Evolutionary conservation across 2,797 vertebrate species (phyloP).

Genomic region (Betta splendens): DNA sequence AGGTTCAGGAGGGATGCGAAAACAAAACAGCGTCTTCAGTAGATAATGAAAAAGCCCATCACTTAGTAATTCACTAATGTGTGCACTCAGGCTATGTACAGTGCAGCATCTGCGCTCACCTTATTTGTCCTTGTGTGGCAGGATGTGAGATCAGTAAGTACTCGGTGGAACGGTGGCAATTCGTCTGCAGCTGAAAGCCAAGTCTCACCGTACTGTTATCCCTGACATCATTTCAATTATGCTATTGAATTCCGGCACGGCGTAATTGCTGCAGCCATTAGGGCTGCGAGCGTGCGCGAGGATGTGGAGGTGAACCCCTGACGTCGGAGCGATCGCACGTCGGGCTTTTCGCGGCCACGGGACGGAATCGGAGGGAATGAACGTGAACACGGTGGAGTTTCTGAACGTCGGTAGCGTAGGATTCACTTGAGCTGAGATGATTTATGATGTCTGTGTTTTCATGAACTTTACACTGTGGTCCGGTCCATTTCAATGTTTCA

Average conservation of each 20-base stretch:
- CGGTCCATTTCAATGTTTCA: too few species aligned
- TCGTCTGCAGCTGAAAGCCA: constrained; percentile 39
- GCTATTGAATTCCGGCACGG: constrained; percentile 53
- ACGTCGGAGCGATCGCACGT: constrained; percentile 64
- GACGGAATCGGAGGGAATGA: constrained; percentile 48
- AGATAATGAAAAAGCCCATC: constrained; percentile 3
- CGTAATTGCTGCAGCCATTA: constrained; percentile 64
- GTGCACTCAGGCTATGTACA: neutral
- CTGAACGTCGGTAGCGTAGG: constrained; percentile 16
- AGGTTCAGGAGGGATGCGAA: neutral
- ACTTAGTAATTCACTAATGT: neutral
- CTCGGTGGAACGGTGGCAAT: constrained; percentile 22
- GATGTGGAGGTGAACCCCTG: constrained; percentile 40
- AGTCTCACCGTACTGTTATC: constrained; percentile 44
- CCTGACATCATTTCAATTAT: constrained; percentile 62
- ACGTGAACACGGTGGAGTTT: constrained; percentile 39
- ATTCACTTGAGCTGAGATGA: constrained; percentile 10
- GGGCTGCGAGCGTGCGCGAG: constrained; percentile 22
- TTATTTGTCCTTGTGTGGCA: constrained; percentile 29
- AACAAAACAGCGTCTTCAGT: constrained; percentile 12
- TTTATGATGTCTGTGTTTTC: too few species aligned
- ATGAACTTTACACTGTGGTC: too few species aligned
- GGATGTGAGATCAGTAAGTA: constrained; percentile 28
- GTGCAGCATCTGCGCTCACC: constrained; percentile 2
- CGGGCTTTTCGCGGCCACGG: constrained; percentile 34